A percentile compares a stretch with the other conserved stretches of the same genome.
Conservation (phyloP, 2,888 invertebrate genomes). For the Scelioninae gen. 1 region DNA sequence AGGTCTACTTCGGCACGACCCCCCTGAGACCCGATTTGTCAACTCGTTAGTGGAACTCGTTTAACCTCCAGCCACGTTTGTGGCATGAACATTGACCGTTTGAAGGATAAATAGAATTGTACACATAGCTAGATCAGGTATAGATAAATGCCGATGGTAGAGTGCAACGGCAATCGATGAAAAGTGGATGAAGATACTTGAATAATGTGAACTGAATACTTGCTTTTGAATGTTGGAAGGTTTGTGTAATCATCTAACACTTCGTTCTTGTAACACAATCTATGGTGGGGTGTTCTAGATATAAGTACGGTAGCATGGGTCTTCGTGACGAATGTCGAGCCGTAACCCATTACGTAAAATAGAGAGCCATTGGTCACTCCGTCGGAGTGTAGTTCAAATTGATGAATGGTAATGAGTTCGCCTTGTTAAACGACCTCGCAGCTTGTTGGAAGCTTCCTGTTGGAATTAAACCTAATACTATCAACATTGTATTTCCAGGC, state of each 20-base stretch:
- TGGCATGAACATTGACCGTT: constrained; percentile 58
- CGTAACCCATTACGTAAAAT: constrained; percentile 83
- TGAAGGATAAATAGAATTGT: constrained; percentile 28
- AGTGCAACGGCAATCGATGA: not conserved
- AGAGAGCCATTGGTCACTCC: constrained; percentile 84
- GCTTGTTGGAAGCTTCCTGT: too few species aligned
- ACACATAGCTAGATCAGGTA: not conserved
- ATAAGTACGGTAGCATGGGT: constrained; percentile 76
- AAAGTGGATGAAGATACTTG: not conserved
- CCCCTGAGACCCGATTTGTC: constrained; percentile 84
- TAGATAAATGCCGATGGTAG: not conserved
- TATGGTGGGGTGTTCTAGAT: constrained; percentile 76
- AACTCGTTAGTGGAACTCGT: constrained; percentile 84
- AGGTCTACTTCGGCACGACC: constrained; percentile 83
- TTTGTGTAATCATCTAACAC: constrained; percentile 11
- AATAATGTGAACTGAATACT: too few species aligned
- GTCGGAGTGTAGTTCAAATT: constrained; percentile 83
- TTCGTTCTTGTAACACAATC: constrained; percentile 32
- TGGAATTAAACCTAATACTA: too few species aligned
- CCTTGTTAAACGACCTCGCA: too few species aligned
- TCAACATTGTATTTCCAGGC: too few species aligned
- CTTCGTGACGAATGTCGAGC: constrained; percentile 84
- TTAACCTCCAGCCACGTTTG: constrained; percentile 79
- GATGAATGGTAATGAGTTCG: too few species aligned
- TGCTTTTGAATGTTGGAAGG: not conserved